Conservation (phyloP, 2,888 invertebrate genomes). For the Pegoplata infirma region DNA sequence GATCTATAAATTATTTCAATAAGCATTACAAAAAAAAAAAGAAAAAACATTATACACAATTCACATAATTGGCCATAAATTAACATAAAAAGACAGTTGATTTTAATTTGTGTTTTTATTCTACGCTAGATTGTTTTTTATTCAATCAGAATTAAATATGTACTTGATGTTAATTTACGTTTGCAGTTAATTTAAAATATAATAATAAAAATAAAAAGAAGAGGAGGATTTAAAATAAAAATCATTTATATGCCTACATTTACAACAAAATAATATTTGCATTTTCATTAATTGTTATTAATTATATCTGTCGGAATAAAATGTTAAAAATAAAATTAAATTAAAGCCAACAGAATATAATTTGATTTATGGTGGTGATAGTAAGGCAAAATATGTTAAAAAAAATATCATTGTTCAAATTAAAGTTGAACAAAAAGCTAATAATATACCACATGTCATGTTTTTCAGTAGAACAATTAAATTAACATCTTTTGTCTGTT, state of each 20-base stretch:
- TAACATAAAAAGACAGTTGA: constrained; percentile 30
- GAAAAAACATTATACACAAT: too few species aligned
- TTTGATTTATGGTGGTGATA: constrained; percentile 24
- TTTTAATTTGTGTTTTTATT: too few species aligned
- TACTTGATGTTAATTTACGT: constrained; percentile 8
- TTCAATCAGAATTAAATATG: neutral
- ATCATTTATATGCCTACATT: neutral
- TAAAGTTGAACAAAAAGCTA: neutral
- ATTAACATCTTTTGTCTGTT: too few species aligned
- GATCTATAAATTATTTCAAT: constrained; percentile 44
- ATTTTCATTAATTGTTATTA: constrained; percentile 49
- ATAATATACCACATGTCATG: neutral
- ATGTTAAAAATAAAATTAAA: too few species aligned
- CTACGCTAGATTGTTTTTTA: too few species aligned
- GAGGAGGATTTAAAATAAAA: neutral
- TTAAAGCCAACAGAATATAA: too few species aligned
- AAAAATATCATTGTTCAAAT: neutral
- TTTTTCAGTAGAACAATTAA: too few species aligned
- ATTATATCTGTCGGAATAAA: constrained; percentile 29
- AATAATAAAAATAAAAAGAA: neutral
- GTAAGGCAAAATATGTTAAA: neutral
- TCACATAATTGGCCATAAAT: constrained; percentile 40
- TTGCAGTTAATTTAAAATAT: constrained; percentile 13
- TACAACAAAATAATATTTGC: constrained; percentile 9
- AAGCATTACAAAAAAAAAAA: constrained; percentile 13